Evolutionary conservation across 2,888 invertebrate species (phyloP).

Genomic region (Adela reaumurella): DNA sequence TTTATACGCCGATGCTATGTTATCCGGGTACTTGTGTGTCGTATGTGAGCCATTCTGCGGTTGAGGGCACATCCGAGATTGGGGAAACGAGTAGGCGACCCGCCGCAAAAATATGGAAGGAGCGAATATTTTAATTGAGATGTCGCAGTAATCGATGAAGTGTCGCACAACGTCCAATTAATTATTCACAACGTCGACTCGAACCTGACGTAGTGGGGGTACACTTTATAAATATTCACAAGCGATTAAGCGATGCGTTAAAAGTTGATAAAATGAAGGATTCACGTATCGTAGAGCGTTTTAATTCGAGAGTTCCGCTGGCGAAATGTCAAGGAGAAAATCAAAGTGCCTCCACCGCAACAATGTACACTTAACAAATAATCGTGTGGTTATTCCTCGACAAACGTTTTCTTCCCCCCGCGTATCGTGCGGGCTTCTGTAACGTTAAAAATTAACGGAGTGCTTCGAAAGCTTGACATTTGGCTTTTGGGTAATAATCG

Average conservation of each 20-base stretch:
- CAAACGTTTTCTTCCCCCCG: neutral
- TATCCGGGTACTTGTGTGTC: neutral
- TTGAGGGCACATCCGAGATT: neutral
- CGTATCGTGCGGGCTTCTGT: neutral
- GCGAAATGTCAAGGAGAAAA: neutral
- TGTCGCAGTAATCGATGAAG: constrained; percentile 4
- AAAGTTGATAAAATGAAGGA: too few species aligned
- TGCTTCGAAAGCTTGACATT: constrained; percentile 24
- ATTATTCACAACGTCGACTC: constrained; percentile 48
- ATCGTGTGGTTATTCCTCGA: neutral
- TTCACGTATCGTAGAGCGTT: too few species aligned
- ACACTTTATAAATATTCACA: neutral
- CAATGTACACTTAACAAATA: neutral
- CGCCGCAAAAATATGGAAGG: neutral
- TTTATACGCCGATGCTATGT: constrained; percentile 16
- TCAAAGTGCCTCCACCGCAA: neutral
- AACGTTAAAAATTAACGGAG: neutral
- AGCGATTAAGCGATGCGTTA: neutral
- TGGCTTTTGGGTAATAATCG: constrained; percentile 22
- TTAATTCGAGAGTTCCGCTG: too few species aligned
- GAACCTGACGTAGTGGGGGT: constrained; percentile 10
- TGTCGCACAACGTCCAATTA: constrained; percentile 18
- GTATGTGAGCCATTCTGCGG: neutral
- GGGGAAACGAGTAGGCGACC: neutral
- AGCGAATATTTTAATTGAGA: neutral